A percentile compares a stretch with the other conserved stretches of the same genome.
Conservation (phyloP, 2,888 invertebrate genomes). For the Stenurella melanura region DNA sequence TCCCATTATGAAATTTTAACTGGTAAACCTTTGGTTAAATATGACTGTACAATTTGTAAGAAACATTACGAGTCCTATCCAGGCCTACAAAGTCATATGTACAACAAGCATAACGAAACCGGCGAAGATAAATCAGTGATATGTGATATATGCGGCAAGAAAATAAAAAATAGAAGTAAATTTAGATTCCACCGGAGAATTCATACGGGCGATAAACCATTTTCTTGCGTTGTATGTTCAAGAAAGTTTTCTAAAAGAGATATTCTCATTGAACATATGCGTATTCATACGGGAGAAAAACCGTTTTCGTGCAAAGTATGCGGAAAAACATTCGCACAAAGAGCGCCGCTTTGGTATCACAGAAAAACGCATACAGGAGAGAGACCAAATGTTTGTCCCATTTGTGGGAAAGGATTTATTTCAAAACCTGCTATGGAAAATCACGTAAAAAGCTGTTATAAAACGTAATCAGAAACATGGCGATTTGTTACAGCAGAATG, state of each 20-base stretch:
- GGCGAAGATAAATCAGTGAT: constrained; percentile 74
- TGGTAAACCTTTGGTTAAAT: constrained; percentile 66
- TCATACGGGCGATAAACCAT: constrained; percentile 64
- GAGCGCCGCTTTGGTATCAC: constrained; percentile 74
- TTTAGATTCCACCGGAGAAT: constrained; percentile 59
- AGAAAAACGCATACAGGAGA: constrained; percentile 76
- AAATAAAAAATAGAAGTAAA: constrained; percentile 65
- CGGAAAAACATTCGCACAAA: constrained; percentile 68
- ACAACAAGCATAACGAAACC: constrained; percentile 62
- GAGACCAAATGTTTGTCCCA: constrained; percentile 74
- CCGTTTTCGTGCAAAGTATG: constrained; percentile 64
- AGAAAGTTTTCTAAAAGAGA: constrained; percentile 70
- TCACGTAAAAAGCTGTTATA: constrained; percentile 32
- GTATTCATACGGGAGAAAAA: constrained; percentile 69
- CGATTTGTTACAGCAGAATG: too few species aligned
- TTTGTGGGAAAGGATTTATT: constrained; percentile 76
- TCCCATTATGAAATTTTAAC: constrained; percentile 73
- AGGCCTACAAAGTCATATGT: constrained; percentile 71
- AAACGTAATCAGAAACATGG: not conserved
- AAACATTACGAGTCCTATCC: constrained; percentile 69
- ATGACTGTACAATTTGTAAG: constrained; percentile 74
- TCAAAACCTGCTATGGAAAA: constrained; percentile 15
- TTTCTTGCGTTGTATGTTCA: constrained; percentile 50
- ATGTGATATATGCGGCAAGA: constrained; percentile 54
- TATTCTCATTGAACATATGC: constrained; percentile 68